Evolutionary conservation across 2,797 vertebrate species (phyloP), one percentile per base, ranked within the genome.

Genomic region (Todus mexicanus): DNA sequence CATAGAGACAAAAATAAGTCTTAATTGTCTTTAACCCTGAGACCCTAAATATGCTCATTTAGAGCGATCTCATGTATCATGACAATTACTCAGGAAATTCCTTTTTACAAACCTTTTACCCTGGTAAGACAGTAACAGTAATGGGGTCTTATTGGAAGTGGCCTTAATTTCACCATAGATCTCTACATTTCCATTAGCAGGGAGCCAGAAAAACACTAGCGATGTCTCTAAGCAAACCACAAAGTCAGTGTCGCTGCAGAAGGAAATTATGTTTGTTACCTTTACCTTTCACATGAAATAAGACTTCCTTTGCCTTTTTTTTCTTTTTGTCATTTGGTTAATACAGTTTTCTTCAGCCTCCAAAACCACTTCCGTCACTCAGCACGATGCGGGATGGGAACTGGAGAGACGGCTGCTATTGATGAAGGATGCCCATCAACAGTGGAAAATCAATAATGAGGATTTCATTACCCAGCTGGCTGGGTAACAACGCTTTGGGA

Each of bases 401-500:
- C 91, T 99, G 99, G 99, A 99, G 98, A 96, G 99, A 99, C 0
- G 99, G 99, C 93, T 99, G 99, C 98, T 99, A 99, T 96, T 99
- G 97, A 99, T 84, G 92, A 92, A 86, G 82, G 84, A 92, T 92
- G 23, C 82, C 93, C 63, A 50, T 82, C 87, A 90, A 78, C 84
- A 86, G 48, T 72, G 76, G 93, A 92, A 93, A 92, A 93, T 91
- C 97, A 96, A 82, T 75, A 93, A 94, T 69, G 91, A 35, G 70
- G 96, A 95, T 92, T 91, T 82, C 89, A 87, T 97, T 98, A 97
- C 99, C 99, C 98, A 99, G 99, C 99, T 98, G 99, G 99, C 99
- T 99, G 98, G 99, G 99, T 98, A 96, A 90, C 91, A 54, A 5
- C 60, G 69, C 68, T 88, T 92, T 73, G 86, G 56, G 56, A 94